Conservation (phyloP, 2,888 invertebrate genomes). For the Athrips mouffetella region DNA sequence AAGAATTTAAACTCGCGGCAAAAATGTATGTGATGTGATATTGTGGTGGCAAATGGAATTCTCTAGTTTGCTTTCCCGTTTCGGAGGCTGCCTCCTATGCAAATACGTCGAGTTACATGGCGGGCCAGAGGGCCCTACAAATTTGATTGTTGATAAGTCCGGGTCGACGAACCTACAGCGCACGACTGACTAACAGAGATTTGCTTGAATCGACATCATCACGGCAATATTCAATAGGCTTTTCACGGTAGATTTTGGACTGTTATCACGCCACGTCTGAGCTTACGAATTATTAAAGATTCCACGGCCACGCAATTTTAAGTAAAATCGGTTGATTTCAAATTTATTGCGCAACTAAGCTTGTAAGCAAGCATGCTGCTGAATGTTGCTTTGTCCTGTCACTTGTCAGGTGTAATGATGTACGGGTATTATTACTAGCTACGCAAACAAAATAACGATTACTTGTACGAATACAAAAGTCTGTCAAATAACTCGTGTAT, state of each 20-base stretch:
- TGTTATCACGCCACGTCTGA: neutral
- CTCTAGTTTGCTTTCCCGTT: constrained; percentile 35
- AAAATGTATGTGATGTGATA: constrained; percentile 37
- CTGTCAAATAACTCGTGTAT: no score
- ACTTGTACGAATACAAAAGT: no score
- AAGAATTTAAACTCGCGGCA: constrained; percentile 32
- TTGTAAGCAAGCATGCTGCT: neutral
- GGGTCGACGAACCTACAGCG: constrained; percentile 65
- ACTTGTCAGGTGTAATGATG: neutral
- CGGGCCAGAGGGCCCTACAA: constrained; percentile 45
- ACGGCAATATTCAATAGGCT: constrained; percentile 30
- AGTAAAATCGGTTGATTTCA: neutral
- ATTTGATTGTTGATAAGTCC: constrained; percentile 67
- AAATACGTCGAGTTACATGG: constrained; percentile 45
- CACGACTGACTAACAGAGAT: constrained; percentile 61
- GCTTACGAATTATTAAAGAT: neutral
- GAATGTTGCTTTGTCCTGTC: constrained; percentile 1
- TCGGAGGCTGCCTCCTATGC: constrained; percentile 43
- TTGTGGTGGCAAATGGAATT: constrained; percentile 30
- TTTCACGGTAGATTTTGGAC: constrained; percentile 2
- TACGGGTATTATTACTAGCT: neutral
- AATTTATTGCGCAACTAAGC: constrained; percentile 20
- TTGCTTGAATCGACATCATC: constrained; percentile 55
- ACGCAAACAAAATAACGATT: neutral
- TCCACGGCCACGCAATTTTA: neutral